phyloP scores from a whole-genome alignment of 2,797 vertebrate species.

The Arrhamphus sclerolepis region DNA sequence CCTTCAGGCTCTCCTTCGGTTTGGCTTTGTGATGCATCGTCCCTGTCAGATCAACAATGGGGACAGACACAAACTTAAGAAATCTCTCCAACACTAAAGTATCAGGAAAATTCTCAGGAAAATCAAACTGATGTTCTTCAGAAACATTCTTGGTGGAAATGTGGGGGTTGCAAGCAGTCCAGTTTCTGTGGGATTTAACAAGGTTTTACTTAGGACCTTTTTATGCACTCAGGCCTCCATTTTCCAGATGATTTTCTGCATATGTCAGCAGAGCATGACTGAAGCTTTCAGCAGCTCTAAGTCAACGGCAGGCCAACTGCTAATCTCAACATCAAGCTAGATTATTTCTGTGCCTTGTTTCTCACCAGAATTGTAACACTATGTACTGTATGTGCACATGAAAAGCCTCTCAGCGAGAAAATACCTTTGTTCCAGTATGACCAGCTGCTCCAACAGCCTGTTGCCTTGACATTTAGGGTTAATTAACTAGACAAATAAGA shows the following conservation, averaged over 20 bases:
- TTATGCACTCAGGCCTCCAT: neutral
- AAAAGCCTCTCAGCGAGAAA: conserved; percentile 12
- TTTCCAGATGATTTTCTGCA: conserved; percentile 15
- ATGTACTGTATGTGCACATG: neutral
- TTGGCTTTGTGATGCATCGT: conserved; percentile 78
- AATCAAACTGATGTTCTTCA: neutral
- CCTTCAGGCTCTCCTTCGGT: conserved; percentile 93
- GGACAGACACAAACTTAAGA: neutral
- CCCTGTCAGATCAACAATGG: neutral
- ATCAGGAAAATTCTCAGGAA: conserved; percentile 38
- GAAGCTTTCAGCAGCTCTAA: neutral
- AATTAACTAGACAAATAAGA: conserved; percentile 10
- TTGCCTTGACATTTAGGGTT: neutral
- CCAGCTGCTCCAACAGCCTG: neutral
- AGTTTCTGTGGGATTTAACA: neutral
- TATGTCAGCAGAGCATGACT: conserved; percentile 4
- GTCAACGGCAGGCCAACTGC: neutral
- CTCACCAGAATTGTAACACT: neutral
- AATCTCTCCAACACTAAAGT: neutral
- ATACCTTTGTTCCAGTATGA: conserved; percentile 38
- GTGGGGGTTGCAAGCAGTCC: neutral
- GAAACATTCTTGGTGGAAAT: neutral
- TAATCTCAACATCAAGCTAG: conserved; percentile 5
- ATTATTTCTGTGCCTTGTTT: conserved; percentile 21
- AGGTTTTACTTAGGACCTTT: too few relatives aligned